Evolutionary conservation across 2,888 invertebrate genomes (phyloP).

Genomic region (Mechanitis messenoides): DNA sequence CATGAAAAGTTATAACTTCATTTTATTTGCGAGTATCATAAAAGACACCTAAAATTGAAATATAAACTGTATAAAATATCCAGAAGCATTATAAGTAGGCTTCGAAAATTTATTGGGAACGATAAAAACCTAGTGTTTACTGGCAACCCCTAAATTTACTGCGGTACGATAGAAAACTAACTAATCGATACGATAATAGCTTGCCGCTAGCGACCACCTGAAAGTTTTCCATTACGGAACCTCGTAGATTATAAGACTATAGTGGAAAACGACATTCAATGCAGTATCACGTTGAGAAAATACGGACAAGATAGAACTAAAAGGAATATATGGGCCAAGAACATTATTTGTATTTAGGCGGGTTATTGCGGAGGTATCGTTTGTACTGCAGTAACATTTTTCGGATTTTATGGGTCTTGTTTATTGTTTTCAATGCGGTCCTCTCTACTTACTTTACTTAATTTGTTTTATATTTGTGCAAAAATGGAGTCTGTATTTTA

Average conservation of each 20-base stretch:
- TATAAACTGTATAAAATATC: slow-evolving; percentile 1
- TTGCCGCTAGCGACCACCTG: slow-evolving; percentile 18
- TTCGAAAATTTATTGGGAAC: slow-evolving; percentile 16
- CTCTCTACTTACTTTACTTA: not conserved
- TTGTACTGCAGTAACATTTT: slow-evolving; percentile 6
- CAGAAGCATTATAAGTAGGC: not conserved
- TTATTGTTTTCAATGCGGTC: slow-evolving; percentile 2
- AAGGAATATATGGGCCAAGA: slow-evolving; percentile 6
- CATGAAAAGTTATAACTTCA: not conserved
- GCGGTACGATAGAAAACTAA: slow-evolving; percentile 24
- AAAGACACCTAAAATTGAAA: slow-evolving; percentile 5
- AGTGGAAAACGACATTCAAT: slow-evolving; percentile 1
- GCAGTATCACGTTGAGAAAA: slow-evolving; percentile 5
- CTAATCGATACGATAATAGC: slow-evolving; percentile 27
- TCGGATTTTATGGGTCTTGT: slow-evolving; percentile 3
- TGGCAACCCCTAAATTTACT: slow-evolving; percentile 22
- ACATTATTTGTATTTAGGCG: slow-evolving; percentile 6
- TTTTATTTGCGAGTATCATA: slow-evolving; percentile 23
- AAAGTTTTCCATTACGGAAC: slow-evolving; percentile 14
- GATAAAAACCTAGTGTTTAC: slow-evolving; percentile 24
- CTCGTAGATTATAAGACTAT: slow-evolving; percentile 3
- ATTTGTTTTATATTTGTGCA: not conserved
- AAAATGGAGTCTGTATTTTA: too few species aligned
- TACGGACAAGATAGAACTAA: slow-evolving; percentile 4
- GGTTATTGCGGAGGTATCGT: slow-evolving; percentile 6